Evolutionary conservation across 2,888 invertebrate genomes (phyloP).

Genomic region (Bedellia somnulentella): DNA sequence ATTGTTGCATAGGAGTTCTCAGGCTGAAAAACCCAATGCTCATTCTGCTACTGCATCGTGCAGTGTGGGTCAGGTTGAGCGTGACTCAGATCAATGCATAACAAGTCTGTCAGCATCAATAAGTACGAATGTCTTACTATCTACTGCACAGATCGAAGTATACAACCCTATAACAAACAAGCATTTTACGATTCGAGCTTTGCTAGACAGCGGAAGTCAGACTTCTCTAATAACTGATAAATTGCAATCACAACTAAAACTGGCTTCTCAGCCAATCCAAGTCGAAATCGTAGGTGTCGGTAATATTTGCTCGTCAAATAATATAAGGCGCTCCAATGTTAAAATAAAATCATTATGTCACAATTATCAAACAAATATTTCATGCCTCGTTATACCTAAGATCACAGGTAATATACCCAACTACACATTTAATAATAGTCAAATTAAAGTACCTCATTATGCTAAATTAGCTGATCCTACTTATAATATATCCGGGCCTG

Average conservation of each 20-base stretch:
- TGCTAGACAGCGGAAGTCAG: conserved; percentile 4
- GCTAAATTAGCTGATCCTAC: conserved; percentile 2
- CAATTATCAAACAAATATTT: not conserved
- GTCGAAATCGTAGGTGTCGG: too few relatives aligned
- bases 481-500: not conserved
- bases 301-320: too few relatives aligned
- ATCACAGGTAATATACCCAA: not conserved
- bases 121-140: not conserved
- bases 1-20: too few relatives aligned
- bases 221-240: not conserved
- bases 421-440: not conserved
- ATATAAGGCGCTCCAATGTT: too few relatives aligned
- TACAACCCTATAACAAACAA: not conserved
- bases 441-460: not conserved
- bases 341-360: not conserved
- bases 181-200: not conserved
- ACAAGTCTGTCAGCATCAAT: not conserved
- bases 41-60: not conserved
- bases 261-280: conserved; percentile 3
- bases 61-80: too few relatives aligned
- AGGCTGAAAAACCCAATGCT: too few relatives aligned
- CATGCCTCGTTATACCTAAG: too few relatives aligned
- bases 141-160: not conserved
- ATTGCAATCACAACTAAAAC: not conserved
- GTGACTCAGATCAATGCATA: not conserved